These are phyloP conservation scores for Tinea trinotella DNA, from an alignment of 2,888 invertebrate genomes.

Conservation along the genomic window DNA sequence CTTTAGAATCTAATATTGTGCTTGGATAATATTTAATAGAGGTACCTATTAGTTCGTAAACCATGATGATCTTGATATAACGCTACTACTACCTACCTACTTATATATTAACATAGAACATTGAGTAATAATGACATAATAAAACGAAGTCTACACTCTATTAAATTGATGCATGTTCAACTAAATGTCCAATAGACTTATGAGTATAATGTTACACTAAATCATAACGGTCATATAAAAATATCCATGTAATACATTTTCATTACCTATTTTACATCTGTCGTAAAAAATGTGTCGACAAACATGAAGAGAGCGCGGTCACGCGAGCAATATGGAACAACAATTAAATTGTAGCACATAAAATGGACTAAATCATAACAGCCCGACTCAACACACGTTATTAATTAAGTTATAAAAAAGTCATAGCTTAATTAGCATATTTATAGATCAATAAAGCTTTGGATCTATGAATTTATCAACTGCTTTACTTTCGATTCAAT, in stretches of 20 bases:
- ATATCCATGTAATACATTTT: conserved; percentile 32
- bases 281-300: conserved; percentile 60
- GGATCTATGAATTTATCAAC: not conserved
- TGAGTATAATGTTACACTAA: conserved; percentile 1
- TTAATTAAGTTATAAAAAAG: conserved; percentile 71
- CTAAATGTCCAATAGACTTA: conserved; percentile 13
- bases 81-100: no score
- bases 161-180: conserved; percentile 12
- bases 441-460: conserved; percentile 45
- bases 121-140: not conserved
- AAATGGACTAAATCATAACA: conserved; percentile 64
- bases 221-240: conserved; percentile 18
- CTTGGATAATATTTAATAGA: no score
- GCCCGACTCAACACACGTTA: conserved; percentile 38
- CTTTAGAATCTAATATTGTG: no score
- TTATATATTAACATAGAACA: not conserved
- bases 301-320: conserved; percentile 33
- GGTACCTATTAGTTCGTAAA: not conserved
- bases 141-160: conserved; percentile 6
- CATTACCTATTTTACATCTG: conserved; percentile 57
- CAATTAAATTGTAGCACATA: conserved; percentile 63
- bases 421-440: conserved; percentile 66
- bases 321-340: conserved; percentile 48
- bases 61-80: not conserved
- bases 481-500: no score